Percentiles rank a stretch among this genome's conserved stretches.
phyloP scores from a whole-genome alignment of 1,140 invertebrate genomes.

The Brevipalpus yothersi region DNA sequence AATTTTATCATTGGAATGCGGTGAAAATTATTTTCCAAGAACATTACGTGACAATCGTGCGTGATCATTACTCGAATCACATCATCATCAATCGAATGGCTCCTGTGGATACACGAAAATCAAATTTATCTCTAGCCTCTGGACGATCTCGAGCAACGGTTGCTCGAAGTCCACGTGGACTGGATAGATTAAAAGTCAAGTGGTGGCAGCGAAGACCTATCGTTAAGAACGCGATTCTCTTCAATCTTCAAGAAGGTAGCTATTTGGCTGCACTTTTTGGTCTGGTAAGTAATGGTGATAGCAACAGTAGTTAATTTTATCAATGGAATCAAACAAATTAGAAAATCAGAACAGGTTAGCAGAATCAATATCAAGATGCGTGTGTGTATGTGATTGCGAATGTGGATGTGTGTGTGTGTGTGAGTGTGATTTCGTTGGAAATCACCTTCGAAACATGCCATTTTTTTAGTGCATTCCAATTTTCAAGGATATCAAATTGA shows the following conservation, averaged over 20 bases:
- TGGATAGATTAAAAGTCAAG: slow-evolving; percentile 3
- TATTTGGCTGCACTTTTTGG: slow-evolving; percentile 18
- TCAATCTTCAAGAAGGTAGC: slow-evolving; percentile 18
- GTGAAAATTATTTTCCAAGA: too few relatives aligned
- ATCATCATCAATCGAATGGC: not conserved
- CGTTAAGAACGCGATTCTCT: slow-evolving; percentile 16
- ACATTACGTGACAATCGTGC: too few relatives aligned
- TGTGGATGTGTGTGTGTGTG: not conserved
- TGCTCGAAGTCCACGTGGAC: not conserved
- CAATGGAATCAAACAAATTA: too few relatives aligned
- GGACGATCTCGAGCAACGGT: slow-evolving; percentile 3
- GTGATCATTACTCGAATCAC: too few relatives aligned
- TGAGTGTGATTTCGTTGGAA: not conserved
- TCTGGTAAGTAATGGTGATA: slow-evolving; percentile 9
- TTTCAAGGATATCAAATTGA: too few relatives aligned
- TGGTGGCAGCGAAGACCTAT: slow-evolving; percentile 16
- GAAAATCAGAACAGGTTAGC: slow-evolving; percentile 5
- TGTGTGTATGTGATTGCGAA: not conserved
- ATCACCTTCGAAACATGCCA: too few relatives aligned
- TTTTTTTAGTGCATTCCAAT: too few relatives aligned
- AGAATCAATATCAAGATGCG: not conserved
- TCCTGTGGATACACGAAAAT: not conserved
- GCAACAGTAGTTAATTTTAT: not conserved
- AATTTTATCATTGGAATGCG: too few relatives aligned
- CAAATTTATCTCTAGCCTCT: slow-evolving; percentile 9